Conservation (phyloP, 1,140 invertebrate species). For the Aphidius ervi region DNA sequence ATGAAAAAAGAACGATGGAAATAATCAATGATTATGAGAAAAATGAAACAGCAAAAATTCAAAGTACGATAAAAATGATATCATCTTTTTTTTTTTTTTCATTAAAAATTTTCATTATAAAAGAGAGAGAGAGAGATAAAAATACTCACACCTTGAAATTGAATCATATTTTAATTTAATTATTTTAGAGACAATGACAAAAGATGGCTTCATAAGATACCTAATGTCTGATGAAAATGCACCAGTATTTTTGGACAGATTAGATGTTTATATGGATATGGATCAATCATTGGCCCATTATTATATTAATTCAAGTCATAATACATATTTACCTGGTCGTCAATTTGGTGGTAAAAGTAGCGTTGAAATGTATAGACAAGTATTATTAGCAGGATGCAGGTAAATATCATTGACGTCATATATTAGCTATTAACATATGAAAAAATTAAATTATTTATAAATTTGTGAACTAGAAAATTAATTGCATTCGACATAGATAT, state of each 20-base stretch:
- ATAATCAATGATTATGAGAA: slow-evolving; percentile 94
- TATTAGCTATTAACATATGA: background rate
- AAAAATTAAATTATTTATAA: background rate
- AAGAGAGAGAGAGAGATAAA: background rate
- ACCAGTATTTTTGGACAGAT: slow-evolving; percentile 93
- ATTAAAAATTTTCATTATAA: background rate
- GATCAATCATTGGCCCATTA: slow-evolving; percentile 96
- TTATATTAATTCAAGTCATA: slow-evolving; percentile 99
- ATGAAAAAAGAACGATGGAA: slow-evolving; percentile 87
- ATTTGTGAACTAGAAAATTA: slow-evolving; percentile 3
- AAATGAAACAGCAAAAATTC: slow-evolving; percentile 72
- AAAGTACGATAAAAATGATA: slow-evolving; percentile 57
- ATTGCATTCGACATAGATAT: background rate
- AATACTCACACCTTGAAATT: background rate
- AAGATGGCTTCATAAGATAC: slow-evolving; percentile 94
- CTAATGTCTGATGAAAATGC: slow-evolving; percentile 99
- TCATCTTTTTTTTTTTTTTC: background rate
- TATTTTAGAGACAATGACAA: slow-evolving; percentile 67
- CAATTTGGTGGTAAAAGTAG: slow-evolving; percentile 97
- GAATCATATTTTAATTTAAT: background rate
- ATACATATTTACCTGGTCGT: slow-evolving; percentile 92
- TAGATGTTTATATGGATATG: slow-evolving; percentile 99
- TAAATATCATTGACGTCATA: slow-evolving; percentile 38
- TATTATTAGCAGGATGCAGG: slow-evolving; percentile 89
- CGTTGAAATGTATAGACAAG: slow-evolving; percentile 98